Evolutionary conservation across 2,113 vertebrate genomes (phyloP).

Genomic region (Antennarius striatus): DNA sequence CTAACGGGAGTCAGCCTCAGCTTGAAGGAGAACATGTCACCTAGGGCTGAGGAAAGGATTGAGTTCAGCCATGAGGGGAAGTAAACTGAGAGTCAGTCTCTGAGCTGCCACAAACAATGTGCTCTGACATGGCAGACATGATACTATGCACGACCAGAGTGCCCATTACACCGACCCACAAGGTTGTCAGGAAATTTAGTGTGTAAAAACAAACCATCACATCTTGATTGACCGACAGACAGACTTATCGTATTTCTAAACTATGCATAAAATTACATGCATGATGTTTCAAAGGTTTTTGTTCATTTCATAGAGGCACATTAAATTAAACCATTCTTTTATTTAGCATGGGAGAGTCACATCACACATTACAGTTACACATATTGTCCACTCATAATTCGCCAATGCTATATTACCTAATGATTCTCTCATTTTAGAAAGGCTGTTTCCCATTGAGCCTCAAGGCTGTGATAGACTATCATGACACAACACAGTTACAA

Average conservation of each 20-base stretch:
- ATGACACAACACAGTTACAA: no score
- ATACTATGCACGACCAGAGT: constrained; percentile 23
- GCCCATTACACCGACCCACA: constrained; percentile 28
- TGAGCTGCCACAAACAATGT: constrained; percentile 62
- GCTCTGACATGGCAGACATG: constrained; percentile 43
- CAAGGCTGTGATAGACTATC: no score
- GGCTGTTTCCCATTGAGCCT: no score
- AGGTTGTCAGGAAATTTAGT: constrained; percentile 28
- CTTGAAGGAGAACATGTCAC: constrained; percentile 57
- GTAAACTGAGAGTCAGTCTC: constrained; percentile 47
- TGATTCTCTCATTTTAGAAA: no score
- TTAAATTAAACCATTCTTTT: no score
- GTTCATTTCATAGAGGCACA: no score
- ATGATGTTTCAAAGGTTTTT: no score
- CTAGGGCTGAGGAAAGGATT: constrained; percentile 29
- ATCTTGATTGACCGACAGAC: constrained; percentile 23
- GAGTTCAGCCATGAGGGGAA: constrained; percentile 48
- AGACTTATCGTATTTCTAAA: constrained; percentile 53
- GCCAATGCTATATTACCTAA: no score
- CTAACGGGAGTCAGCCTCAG: constrained; percentile 33
- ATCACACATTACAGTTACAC: no score
- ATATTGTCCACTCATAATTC: no score
- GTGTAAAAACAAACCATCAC: constrained; percentile 61
- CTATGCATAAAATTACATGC: constrained; percentile 35
- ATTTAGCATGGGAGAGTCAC: no score